Evolutionary conservation across 2,888 invertebrate species (phyloP), one percentile per base, ranked within the genome.

Genomic region (Zaprionus bogoriensis): DNA sequence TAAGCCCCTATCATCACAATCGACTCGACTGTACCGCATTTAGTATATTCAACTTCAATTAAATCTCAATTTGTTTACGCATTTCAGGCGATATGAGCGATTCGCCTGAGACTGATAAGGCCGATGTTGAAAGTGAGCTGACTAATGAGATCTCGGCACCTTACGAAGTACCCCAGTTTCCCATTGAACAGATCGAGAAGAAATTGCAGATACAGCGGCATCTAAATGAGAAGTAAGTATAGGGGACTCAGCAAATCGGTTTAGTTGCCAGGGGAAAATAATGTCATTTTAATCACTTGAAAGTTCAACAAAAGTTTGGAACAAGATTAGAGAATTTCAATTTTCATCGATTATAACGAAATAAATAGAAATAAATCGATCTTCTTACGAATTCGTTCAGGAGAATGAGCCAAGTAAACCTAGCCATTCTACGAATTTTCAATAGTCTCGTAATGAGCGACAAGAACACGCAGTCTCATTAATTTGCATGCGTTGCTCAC

Each of bases 111-210:
- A 50, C 60, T 23, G 82, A 81, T 54, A 84, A 78, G 59, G 9
- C 69, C 19, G 82, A 84, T 7, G 55, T 42, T 30, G 81, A 84
- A 44, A 60, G 54, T 39, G 85, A 80, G 50, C 53, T 80, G 7
- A 89, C 95, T 57, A 97, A 97, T 89, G 97, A 97, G 91, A 94
- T 98, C 74, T 97, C 98, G 3, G 98, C 98, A 5, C 98, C 98
- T 0, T 99, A 98, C 90, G 99, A 99, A 91, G 96, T 99, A 36
- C 98, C 98, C 0, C 98, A 98, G 92, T 99, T 98, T 91, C 99
- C 99, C 38, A 99, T 99, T 87, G 99, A 99, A 89, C 97, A 98
- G 91, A 97, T 97, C 69, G 98, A 98, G 92, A 97, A 96, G 91
- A 98, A 98, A 89, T 93, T 97, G 32, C 95, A 96, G 52, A 95